A percentile compares a stretch with the other conserved stretches of the same genome.
Evolutionary conservation across 2,888 invertebrate species (phyloP).

Genomic region (Laothoe populi): DNA sequence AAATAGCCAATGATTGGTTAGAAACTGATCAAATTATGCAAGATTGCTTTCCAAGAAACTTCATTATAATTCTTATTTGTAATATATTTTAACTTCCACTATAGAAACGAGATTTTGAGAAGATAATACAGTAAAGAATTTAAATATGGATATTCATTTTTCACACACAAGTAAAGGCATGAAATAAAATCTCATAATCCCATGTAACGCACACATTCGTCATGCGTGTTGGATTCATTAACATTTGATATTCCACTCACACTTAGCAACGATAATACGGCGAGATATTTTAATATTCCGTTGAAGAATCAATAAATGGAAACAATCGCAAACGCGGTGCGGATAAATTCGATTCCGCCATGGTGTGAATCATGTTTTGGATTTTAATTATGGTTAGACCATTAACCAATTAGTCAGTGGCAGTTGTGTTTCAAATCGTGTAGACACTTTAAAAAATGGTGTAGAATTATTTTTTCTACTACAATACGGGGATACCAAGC

Average conservation of each 20-base stretch:
- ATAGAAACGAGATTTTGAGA: not conserved
- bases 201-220: constrained; percentile 38
- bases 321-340: constrained; percentile 8
- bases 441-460: not conserved
- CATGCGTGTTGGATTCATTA: constrained; percentile 35
- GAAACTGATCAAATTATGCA: not conserved
- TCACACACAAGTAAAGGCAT: not conserved
- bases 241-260: constrained; percentile 38
- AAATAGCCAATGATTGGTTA: not conserved
- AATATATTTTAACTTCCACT: not conserved
- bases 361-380: constrained; percentile 13
- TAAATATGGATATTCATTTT: constrained; percentile 3
- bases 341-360: constrained; percentile 7
- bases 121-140: not conserved
- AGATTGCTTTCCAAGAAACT: not conserved
- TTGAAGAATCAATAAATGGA: constrained; percentile 20
- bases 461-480: not conserved
- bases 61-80: not conserved
- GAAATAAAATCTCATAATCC: constrained; percentile 28
- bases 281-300: constrained; percentile 20
- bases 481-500: not conserved
- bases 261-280: constrained; percentile 12
- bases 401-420: not conserved
- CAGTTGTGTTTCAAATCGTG: not conserved
- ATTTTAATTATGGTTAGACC: not conserved